Evolutionary conservation across 2,113 vertebrate species (phyloP).

Genomic region (Esox niger): DNA sequence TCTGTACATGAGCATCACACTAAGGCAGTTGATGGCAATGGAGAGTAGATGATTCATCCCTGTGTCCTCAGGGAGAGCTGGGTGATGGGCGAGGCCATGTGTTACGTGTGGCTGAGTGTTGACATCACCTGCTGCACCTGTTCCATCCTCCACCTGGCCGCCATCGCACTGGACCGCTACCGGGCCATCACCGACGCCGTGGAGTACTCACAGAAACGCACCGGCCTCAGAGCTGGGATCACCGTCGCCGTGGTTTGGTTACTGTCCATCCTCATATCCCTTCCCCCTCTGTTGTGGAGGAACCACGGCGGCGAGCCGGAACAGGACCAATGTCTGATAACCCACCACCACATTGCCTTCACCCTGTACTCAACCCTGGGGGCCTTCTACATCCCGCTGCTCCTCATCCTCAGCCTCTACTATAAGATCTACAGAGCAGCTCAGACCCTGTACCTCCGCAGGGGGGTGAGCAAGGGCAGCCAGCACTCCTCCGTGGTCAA

Average conservation of each 20-base stretch:
- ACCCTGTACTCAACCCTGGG: constrained; percentile 94
- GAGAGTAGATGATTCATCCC: too few species aligned
- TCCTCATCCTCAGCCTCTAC: constrained; percentile 95
- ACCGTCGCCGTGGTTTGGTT: constrained; percentile 93
- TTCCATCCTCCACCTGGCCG: constrained; percentile 93
- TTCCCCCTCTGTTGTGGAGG: constrained; percentile 91
- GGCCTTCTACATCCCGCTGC: constrained; percentile 93
- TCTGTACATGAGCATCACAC: too few species aligned
- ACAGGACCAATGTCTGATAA: constrained; percentile 88
- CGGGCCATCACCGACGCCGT: constrained; percentile 93
- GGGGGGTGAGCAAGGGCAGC: constrained; percentile 81
- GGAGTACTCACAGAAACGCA: constrained; percentile 92
- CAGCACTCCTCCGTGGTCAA: constrained; percentile 82
- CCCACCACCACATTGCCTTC: constrained; percentile 87
- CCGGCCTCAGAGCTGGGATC: constrained; percentile 83
- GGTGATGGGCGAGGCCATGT: constrained; percentile 91
- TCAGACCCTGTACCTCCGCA: constrained; percentile 89
- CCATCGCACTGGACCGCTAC: constrained; percentile 93
- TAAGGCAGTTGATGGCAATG: too few species aligned
- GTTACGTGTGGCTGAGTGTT: constrained; percentile 91
- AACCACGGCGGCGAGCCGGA: constrained; percentile 75
- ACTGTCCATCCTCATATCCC: constrained; percentile 90
- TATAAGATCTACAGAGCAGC: constrained; percentile 98
- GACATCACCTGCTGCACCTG: constrained; percentile 96
- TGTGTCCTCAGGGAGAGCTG: constrained; percentile 84